phyloP scores from a whole-genome alignment of 2,888 invertebrate species.

The Argyra leucocephala region DNA sequence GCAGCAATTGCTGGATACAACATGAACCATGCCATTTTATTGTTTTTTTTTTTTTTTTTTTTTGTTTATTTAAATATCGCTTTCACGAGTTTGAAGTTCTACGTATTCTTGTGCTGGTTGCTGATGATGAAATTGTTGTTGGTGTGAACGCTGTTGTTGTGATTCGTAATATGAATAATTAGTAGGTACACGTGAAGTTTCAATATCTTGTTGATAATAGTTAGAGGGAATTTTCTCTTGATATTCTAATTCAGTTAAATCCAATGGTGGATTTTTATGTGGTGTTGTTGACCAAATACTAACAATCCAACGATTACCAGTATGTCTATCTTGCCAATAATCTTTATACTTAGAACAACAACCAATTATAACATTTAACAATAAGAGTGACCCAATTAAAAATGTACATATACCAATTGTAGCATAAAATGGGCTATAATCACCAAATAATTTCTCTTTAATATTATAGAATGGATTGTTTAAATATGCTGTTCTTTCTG shows the following conservation, averaged over 20 bases:
- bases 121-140: conserved; percentile 29
- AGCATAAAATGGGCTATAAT: conserved; percentile 79
- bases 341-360: conserved; percentile 69
- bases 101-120: conserved; percentile 44
- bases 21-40: conserved; percentile 57
- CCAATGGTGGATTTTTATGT: conserved; percentile 70
- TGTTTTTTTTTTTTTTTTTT: too few species aligned
- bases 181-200: conserved; percentile 25
- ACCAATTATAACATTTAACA: conserved; percentile 69
- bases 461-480: conserved; percentile 52
- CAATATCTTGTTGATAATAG: conserved; percentile 29
- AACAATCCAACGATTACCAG: conserved; percentile 72
- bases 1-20: conserved; percentile 70
- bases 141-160: conserved; percentile 19
- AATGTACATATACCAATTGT: conserved; percentile 68
- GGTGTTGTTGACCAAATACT: conserved; percentile 78
- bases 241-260: conserved; percentile 63
- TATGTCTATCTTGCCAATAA: conserved; percentile 76
- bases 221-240: conserved; percentile 37
- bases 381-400: conserved; percentile 57
- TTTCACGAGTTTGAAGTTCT: conserved; percentile 68
- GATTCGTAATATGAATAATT: conserved; percentile 22
- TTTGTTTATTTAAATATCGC: conserved; percentile 60
- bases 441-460: conserved; percentile 50
- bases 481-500: conserved; percentile 52